phyloP scores from a whole-genome alignment of 2,888 invertebrate species.

The Hedya salicella region DNA sequence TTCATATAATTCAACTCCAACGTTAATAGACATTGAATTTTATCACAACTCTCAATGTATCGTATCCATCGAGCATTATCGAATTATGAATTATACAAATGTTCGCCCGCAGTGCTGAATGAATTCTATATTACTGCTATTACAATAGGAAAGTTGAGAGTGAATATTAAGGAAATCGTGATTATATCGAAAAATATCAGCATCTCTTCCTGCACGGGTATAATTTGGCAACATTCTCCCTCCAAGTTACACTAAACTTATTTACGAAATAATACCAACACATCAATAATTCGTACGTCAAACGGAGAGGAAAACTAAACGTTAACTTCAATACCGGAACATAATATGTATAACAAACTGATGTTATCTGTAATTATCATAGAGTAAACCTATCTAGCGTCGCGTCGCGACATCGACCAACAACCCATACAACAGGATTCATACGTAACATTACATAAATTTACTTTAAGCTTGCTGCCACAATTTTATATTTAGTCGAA shows the following conservation, averaged over 20 bases:
- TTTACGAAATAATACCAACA: constrained; percentile 32
- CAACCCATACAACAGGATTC: constrained; percentile 49
- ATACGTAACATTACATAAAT: constrained; percentile 56
- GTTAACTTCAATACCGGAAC: constrained; percentile 19
- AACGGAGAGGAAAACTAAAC: constrained; percentile 23
- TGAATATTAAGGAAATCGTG: constrained; percentile 42
- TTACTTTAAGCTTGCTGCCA: constrained; percentile 53
- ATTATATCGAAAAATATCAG: constrained; percentile 62
- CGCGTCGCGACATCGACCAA: constrained; percentile 48
- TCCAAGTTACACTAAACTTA: constrained; percentile 48
- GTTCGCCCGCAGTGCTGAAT: neutral
- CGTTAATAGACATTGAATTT: neutral
- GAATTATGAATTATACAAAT: constrained; percentile 10
- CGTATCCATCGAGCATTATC: neutral
- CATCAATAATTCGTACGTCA: constrained; percentile 23
- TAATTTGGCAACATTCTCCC: constrained; percentile 69
- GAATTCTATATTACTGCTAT: constrained; percentile 24
- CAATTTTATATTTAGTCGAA: constrained; percentile 51
- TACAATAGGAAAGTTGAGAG: constrained; percentile 27
- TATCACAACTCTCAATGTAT: neutral
- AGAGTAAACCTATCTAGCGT: constrained; percentile 58
- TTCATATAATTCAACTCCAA: constrained; percentile 16
- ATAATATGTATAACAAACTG: constrained; percentile 25
- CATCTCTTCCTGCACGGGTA: constrained; percentile 50
- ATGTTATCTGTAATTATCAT: constrained; percentile 45